A percentile compares a stretch with the other conserved stretches of the same genome.
phyloP scores from a whole-genome alignment of 2,113 vertebrate species.

The Merops nubicus region DNA sequence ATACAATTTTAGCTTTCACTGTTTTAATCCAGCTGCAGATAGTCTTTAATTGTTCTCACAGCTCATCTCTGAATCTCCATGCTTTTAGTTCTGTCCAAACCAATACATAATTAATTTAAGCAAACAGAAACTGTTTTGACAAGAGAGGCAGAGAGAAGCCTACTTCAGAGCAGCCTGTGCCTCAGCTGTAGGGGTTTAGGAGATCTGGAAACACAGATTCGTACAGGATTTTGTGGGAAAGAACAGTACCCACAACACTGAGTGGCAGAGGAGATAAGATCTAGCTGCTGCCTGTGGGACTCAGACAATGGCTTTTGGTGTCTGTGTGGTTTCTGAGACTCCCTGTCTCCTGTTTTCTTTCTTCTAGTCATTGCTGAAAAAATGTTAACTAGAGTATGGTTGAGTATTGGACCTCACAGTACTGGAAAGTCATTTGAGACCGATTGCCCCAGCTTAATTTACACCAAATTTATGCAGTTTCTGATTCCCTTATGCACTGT shows the following conservation, averaged over 20 bases:
- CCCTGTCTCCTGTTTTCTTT: rapidly evolving
- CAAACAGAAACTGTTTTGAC: not conserved
- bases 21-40: not conserved
- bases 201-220: not conserved
- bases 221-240: not conserved
- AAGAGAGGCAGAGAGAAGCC: not conserved
- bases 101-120: not conserved
- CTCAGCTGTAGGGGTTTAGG: not conserved
- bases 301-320: not conserved
- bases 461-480: not conserved
- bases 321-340: not conserved
- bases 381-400: not conserved
- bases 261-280: not conserved
- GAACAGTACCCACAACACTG: rapidly evolving
- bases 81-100: not conserved
- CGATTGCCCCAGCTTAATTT: not conserved
- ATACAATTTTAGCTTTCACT: not conserved
- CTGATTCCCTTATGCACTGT: not conserved
- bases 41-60: not conserved
- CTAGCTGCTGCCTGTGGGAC: not conserved
- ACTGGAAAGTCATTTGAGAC: not conserved
- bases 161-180: not conserved
- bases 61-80: not conserved
- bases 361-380: not conserved
- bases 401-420: not conserved